Percentiles rank a stretch among this genome's conserved stretches.
Evolutionary conservation across 2,888 invertebrate genomes (phyloP).

Genomic region (Drosophila algonquin): DNA sequence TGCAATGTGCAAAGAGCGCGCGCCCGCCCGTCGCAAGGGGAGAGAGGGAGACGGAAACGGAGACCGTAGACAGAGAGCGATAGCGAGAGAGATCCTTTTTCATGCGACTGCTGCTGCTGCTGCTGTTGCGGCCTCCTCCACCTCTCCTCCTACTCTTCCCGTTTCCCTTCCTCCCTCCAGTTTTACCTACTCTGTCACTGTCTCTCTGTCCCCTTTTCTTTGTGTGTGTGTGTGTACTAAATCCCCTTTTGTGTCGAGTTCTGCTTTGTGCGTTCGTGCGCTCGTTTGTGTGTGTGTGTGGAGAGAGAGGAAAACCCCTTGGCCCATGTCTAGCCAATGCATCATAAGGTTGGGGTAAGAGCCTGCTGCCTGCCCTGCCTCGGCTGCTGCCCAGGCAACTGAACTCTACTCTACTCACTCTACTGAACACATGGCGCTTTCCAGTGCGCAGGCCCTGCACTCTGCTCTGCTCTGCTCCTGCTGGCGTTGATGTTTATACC

Average conservation of each 20-base stretch:
- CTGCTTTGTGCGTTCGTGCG: slow-evolving; percentile 19
- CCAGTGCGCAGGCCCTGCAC: slow-evolving; percentile 64
- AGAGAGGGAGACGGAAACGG: slow-evolving; percentile 16
- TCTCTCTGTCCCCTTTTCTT: slow-evolving; percentile 14
- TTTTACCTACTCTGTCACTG: slow-evolving; percentile 61
- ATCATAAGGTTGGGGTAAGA: slow-evolving; percentile 66
- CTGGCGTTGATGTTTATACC: slow-evolving; percentile 38
- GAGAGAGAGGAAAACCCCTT: slow-evolving; percentile 65
- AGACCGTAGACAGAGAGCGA: slow-evolving; percentile 55
- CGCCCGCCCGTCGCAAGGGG: slow-evolving; percentile 41
- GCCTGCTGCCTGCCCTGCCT: slow-evolving; percentile 17
- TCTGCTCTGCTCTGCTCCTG: slow-evolving; percentile 35
- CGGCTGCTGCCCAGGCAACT: slow-evolving; percentile 16
- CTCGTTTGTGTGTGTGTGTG: slow-evolving; percentile 23
- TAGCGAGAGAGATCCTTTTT: slow-evolving; percentile 76
- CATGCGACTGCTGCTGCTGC: slow-evolving; percentile 25
- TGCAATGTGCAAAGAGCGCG: slow-evolving; percentile 77
- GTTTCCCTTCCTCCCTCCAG: slow-evolving; percentile 47
- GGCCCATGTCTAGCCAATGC: slow-evolving; percentile 55
- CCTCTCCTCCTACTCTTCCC: background rate
- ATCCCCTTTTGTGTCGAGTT: slow-evolving; percentile 55
- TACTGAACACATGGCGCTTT: slow-evolving; percentile 57
- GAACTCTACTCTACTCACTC: slow-evolving; percentile 3
- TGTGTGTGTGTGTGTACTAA: slow-evolving; percentile 39
- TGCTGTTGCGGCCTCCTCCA: slow-evolving; percentile 2